Conservation (phyloP, 2,113 vertebrate genomes). For the Garra rufa region DNA sequence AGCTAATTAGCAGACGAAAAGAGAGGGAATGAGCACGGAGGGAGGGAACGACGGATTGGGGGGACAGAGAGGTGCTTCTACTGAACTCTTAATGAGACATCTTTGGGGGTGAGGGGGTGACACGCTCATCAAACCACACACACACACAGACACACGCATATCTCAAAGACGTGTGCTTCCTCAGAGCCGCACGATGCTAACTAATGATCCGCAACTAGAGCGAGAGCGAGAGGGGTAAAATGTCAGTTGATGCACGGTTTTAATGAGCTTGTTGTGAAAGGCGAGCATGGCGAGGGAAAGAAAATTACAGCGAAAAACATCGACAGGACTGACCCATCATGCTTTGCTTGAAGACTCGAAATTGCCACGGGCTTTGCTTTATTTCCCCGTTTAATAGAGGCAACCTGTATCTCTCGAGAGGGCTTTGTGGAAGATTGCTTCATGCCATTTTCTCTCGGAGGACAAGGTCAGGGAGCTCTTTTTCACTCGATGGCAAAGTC, state of each 20-base stretch:
- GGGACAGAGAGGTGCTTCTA: conserved; percentile 69
- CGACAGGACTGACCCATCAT: conserved; percentile 7
- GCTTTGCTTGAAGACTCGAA: conserved; percentile 22
- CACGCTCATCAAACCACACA: conserved; percentile 75
- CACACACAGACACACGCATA: conserved; percentile 35
- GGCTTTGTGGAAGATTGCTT: conserved; percentile 31
- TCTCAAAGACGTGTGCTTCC: conserved; percentile 70
- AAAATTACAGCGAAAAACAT: conserved; percentile 63
- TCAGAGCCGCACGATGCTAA: conserved; percentile 69
- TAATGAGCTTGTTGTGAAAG: conserved; percentile 77
- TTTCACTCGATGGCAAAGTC: conserved; percentile 34
- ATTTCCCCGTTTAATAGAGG: conserved; percentile 40
- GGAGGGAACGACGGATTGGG: conserved; percentile 59
- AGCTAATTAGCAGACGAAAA: conserved; percentile 80
- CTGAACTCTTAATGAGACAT: conserved; percentile 82
- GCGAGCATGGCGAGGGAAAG: conserved; percentile 54
- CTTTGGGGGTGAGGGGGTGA: conserved; percentile 78
- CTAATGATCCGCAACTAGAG: conserved; percentile 74
- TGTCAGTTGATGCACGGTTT: conserved; percentile 70
- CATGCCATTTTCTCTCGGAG: conserved; percentile 25
- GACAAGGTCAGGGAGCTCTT: conserved; percentile 33
- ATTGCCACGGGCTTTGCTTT: conserved; percentile 45
- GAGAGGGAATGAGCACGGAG: conserved; percentile 64
- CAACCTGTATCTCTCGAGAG: conserved; percentile 27
- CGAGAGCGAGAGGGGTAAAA: conserved; percentile 68